Conservation (phyloP, 2,113 vertebrate species). For the Pelecanus crispus region DNA sequence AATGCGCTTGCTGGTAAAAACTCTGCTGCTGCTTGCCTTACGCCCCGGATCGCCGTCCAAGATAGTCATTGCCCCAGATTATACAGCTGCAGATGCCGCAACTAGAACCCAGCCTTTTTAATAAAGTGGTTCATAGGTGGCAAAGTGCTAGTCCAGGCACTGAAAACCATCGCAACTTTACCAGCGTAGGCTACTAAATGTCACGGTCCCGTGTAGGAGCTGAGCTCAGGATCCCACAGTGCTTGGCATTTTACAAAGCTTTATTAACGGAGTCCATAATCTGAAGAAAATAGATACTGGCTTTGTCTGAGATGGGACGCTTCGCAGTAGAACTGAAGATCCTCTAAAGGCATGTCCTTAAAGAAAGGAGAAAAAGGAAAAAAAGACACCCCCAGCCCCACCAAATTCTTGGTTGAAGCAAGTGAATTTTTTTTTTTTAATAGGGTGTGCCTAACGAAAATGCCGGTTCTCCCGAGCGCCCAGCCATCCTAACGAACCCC, state of each 20-base stretch:
- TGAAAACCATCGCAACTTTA: accelerated
- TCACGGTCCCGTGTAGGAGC: neutral
- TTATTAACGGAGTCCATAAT: accelerated
- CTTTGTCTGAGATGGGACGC: neutral
- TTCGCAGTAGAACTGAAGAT: accelerated
- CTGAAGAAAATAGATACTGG: neutral
- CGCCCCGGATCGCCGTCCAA: neutral
- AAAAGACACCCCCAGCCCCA: too few relatives aligned
- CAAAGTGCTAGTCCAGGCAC: neutral
- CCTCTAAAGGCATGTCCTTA: neutral
- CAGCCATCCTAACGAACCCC: neutral
- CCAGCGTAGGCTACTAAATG: neutral
- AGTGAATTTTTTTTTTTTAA: too few relatives aligned
- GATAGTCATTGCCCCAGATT: neutral
- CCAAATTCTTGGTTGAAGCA: neutral
- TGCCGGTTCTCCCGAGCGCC: neutral
- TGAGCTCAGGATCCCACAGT: accelerated
- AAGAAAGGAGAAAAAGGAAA: neutral
- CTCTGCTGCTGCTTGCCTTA: neutral
- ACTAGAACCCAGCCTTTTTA: neutral
- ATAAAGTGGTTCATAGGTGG: neutral
- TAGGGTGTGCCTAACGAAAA: conserved; percentile 11
- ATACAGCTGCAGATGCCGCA: neutral
- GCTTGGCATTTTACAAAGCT: neutral
- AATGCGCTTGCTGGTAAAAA: neutral